Base-by-base conservation (phyloP, 2,888 invertebrate species). In the Ormyrus pomaceus region DNA sequence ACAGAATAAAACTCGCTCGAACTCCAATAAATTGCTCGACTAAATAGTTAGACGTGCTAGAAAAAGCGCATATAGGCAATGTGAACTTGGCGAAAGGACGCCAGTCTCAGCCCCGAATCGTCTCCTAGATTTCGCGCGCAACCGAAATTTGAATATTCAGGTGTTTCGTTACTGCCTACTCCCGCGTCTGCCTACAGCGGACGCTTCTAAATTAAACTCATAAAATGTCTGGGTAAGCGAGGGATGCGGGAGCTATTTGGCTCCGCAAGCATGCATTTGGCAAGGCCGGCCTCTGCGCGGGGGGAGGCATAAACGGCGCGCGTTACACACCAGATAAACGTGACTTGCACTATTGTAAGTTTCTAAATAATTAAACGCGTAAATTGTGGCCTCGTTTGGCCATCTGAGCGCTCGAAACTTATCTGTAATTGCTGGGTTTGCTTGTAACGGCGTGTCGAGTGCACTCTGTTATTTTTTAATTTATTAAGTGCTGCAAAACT, bases 191-290 rank as follows among this genome's bases (percentile, higher is more conserved):
- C 74, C 61, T 65, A 10, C 48, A 59, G 77, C 80, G 82, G 76
- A 83, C 80, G 84, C 80, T 83, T 86, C 85, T 84, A 88, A 89
- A 89, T 89, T 88, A 88, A 88, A 87, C 85, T 87, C 88, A 87
- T 89, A 89, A 89, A 89, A 88, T 81, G 86, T 82, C 84, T 83
- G 66, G 3, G 45, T 64, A 62, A 72, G 13, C 48, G 53, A 51
- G 64, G 46, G 59, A 70, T 51, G 45, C 11, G 50, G 8, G 13
- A 11, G 68, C 62, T 53, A 34, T 61, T 66, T 51, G 65, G 58
- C 19, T 50, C 13, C 56, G 34, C 55, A 53, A n/a, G 56, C 48
- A 13, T 58, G 73, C 55, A 62, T 73, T 77, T 71, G 71, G 56
- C 66, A 78, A 72, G 11, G 50, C 11, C 56, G 56, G 34, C 58